These are phyloP conservation scores for Cryptotis parvus DNA, from an alignment of 2,113 vertebrate genomes.

Conservation along the genomic window DNA sequence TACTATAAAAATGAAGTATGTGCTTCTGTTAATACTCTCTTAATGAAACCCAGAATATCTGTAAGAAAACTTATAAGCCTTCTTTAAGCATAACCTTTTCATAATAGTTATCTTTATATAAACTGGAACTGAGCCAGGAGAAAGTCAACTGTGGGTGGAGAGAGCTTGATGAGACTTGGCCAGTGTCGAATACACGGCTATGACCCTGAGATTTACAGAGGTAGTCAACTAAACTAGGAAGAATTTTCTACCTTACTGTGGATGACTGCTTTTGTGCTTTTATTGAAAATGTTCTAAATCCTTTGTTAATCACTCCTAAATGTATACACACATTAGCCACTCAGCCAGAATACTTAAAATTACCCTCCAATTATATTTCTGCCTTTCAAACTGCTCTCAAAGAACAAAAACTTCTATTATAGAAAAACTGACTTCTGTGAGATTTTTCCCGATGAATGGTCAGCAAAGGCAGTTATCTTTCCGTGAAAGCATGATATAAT, in stretches of 20 bases:
- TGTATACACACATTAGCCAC: constrained; percentile 31
- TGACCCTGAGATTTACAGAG: not conserved
- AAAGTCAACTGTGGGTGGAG: not conserved
- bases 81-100: not conserved
- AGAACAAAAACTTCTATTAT: constrained; percentile 49
- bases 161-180: not conserved
- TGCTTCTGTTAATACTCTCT: constrained; percentile 34
- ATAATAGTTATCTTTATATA: not conserved
- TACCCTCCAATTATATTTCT: not conserved
- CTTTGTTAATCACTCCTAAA: constrained; percentile 48
- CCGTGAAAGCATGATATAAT: not conserved
- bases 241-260: not conserved
- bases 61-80: not conserved
- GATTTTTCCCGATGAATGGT: not conserved
- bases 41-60: constrained; percentile 43
- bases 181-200: not conserved
- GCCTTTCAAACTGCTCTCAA: constrained; percentile 19
- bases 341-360: constrained; percentile 56
- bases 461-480: constrained; percentile 11
- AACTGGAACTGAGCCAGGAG: constrained; percentile 26
- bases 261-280: constrained; percentile 1
- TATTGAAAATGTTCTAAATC: constrained; percentile 26
- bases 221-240: not conserved
- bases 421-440: constrained; percentile 16
- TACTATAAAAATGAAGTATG: constrained; percentile 21